Evolutionary conservation across 2,888 invertebrate genomes (phyloP).

Genomic region (Odontothrips loti): DNA sequence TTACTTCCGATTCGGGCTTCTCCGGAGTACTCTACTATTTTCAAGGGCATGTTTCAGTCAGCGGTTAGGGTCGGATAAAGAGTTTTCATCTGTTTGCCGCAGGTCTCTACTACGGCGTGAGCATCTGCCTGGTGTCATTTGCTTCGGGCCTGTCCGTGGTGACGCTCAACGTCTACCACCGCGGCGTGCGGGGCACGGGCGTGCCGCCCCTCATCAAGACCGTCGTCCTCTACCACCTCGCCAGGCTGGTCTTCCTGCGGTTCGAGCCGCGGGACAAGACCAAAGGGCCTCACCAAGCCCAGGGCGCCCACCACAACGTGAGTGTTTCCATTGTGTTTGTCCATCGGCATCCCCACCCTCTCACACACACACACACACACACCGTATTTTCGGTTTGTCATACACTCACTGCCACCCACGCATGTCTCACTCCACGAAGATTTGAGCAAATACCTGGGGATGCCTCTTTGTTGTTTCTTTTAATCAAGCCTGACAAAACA

Average conservation of each 20-base stretch:
- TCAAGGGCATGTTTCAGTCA: no score
- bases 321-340: constrained; percentile 10
- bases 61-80: no score
- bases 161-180: constrained; percentile 79
- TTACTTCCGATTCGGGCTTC: no score
- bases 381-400: no score
- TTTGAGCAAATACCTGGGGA: no score
- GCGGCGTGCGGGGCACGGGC: constrained; percentile 74
- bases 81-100: constrained; percentile 44
- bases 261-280: constrained; percentile 52
- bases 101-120: constrained; percentile 79
- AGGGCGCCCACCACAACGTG: neutral
- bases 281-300: neutral
- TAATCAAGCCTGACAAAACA: no score
- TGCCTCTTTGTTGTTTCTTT: no score
- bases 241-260: constrained; percentile 67
- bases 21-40: no score
- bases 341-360: no score
- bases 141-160: constrained; percentile 78
- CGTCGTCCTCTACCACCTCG: constrained; percentile 69
- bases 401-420: no score
- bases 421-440: no score
- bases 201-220: constrained; percentile 68
- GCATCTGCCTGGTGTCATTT: constrained; percentile 75
- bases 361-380: no score